Evolutionary conservation across 2,888 invertebrate genomes (phyloP), one percentile per base, ranked within the genome.

Genomic region (Caenorhabditis uteleia): DNA sequence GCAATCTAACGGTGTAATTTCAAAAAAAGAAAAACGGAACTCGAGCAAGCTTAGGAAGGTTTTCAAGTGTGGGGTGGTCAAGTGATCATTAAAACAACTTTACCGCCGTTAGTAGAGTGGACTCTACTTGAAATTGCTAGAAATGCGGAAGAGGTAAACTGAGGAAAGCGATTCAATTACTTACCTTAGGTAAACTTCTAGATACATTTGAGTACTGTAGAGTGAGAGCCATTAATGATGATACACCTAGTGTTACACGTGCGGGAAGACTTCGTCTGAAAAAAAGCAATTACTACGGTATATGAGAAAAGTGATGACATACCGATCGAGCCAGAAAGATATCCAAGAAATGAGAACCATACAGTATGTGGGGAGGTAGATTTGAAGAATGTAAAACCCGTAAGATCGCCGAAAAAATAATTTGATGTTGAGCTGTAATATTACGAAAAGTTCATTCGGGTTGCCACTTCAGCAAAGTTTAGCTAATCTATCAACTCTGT

Each of bases 341-440:
- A 83, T 80, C 77, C 79, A 83, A n/a, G 80, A 79, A 21, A 83
- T 83, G 27, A 83, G 76, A n/a, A 83, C 79, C 78, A 79, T 83
- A 54, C 77, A 79, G 42, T 82, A 82, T 3, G 82, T 82, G 25
- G 82, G 82, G 12, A 83, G 69, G 57, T 82, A 83, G 56, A 83
- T 78, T 74, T 83, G 80, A 6, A 81, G 66, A 50, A 81, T 78
- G 67, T 81, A 81, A 64, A 80, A 81, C n/a, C 79, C 80, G 62
- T 77, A 80, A 3, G 77, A 74, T 12, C 81, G 67, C 14, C 80
- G 76, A 61, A 78, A 81, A 61, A 77, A 78, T 12, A 81, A 48
- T 51, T 79, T 81, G 39, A 81, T 80, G 56, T 77, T 78, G 42
- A 81, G 61, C 78, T 80, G 59, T 57, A 77, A 74, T n/a, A n/a